Conservation (phyloP, 2,113 vertebrate genomes). For the Hiodon alosoides region DNA sequence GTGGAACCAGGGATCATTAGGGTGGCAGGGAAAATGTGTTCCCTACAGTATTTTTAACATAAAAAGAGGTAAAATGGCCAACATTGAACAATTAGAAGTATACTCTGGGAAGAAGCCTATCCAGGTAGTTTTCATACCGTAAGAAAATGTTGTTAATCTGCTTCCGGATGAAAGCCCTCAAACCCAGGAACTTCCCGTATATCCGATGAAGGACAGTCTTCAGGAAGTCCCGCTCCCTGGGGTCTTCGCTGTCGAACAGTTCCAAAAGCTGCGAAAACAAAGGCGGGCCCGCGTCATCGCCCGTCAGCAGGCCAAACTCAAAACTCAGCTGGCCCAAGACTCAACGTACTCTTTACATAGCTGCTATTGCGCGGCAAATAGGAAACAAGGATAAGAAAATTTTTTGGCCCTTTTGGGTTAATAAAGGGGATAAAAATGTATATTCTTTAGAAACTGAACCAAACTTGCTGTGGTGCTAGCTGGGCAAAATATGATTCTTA, state of each 20-base stretch:
- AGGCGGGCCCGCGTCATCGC: not conserved
- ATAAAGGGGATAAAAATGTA: too few relatives aligned
- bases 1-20: not conserved
- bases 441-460: too few relatives aligned
- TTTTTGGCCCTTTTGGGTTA: too few relatives aligned
- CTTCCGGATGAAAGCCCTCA: conserved; percentile 96
- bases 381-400: too few relatives aligned
- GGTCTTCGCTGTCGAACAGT: conserved; percentile 96
- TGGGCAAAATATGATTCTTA: too few relatives aligned
- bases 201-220: conserved; percentile 96
- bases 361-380: too few relatives aligned
- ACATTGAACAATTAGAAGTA: not conserved
- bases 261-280: conserved; percentile 80
- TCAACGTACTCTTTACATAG: too few relatives aligned
- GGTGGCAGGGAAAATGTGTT: too few relatives aligned
- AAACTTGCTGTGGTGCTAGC: too few relatives aligned
- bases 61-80: too few relatives aligned
- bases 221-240: conserved; percentile 91
- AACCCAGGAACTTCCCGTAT: conserved; percentile 94
- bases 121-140: conserved; percentile 60
- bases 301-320: not conserved
- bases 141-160: conserved; percentile 99
- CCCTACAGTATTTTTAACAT: too few relatives aligned
- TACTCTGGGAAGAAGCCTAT: not conserved
- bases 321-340: too few relatives aligned